Evolutionary conservation across 2,888 invertebrate species (phyloP).

Genomic region (Agrotis exclamationis): DNA sequence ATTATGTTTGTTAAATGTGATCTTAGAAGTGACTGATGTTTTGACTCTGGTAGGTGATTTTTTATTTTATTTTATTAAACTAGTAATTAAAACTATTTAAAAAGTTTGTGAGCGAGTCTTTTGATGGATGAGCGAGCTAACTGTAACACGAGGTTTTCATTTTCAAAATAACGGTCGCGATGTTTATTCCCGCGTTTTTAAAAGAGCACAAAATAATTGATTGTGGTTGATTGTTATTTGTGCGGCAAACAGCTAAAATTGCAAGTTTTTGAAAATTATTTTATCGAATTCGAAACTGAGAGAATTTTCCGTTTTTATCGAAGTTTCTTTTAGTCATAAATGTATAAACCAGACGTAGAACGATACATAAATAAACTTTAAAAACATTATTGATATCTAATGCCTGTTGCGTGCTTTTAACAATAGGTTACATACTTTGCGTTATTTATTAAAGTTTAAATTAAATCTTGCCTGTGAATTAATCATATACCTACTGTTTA

Average conservation of each 20-base stretch:
- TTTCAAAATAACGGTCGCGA: constrained; percentile 7
- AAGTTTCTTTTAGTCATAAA: neutral
- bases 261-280: too few relatives aligned
- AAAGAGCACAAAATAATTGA: too few relatives aligned
- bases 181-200: neutral
- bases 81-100: neutral
- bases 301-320: neutral
- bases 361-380: too few relatives aligned
- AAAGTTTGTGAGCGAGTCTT: neutral
- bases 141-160: neutral
- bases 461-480: neutral
- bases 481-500: neutral
- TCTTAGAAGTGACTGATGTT: constrained; percentile 78
- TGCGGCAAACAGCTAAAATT: too few relatives aligned
- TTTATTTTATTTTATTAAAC: neutral
- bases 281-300: neutral
- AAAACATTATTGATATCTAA: neutral
- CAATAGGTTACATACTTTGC: neutral
- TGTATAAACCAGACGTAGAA: too few relatives aligned
- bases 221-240: too few relatives aligned
- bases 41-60: constrained; percentile 77
- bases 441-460: neutral
- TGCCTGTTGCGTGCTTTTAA: constrained; percentile 11
- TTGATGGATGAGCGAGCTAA: neutral
- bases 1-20: constrained; percentile 77